Evolutionary conservation across 2,113 vertebrate genomes (phyloP).

Genomic region (Phalacrocorax brasilianus): DNA sequence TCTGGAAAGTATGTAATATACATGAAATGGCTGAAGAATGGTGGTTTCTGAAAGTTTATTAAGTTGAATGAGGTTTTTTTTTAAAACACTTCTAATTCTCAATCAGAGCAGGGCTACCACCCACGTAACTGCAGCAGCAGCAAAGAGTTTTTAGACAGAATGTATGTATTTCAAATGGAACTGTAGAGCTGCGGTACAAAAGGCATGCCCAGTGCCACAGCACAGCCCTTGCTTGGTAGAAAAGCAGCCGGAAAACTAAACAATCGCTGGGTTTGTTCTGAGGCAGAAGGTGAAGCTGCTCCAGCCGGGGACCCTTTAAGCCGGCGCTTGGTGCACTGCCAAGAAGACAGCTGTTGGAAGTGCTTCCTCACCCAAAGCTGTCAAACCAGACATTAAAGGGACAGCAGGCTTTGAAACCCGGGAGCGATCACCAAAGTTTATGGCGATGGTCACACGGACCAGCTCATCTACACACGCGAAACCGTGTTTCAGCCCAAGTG

Average conservation of each 20-base stretch:
- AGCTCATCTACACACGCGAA: not conserved
- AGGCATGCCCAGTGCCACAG: slow-evolving; percentile 39
- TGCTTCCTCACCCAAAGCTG: slow-evolving; percentile 89
- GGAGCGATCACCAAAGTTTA: slow-evolving; percentile 67
- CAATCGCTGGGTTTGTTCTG: slow-evolving; percentile 79
- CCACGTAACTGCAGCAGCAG: not conserved
- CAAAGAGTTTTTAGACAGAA: not conserved
- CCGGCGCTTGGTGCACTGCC: slow-evolving; percentile 88
- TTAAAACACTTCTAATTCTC: not conserved
- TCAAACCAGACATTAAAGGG: slow-evolving; percentile 86
- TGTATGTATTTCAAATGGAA: not conserved
- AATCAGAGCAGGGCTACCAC: not conserved
- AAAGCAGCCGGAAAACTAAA: slow-evolving; percentile 75
- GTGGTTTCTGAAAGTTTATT: not conserved
- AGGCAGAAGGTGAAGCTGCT: slow-evolving; percentile 78
- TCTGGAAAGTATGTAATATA: not conserved
- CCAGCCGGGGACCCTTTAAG: slow-evolving; percentile 86
- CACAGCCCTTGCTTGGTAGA: slow-evolving; percentile 42
- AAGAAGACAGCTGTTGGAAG: slow-evolving; percentile 98
- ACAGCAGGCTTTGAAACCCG: slow-evolving; percentile 58
- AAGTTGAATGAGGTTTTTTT: not conserved
- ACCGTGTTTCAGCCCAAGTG: not conserved
- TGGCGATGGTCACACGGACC: not conserved
- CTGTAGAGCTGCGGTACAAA: not conserved
- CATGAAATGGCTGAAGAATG: not conserved